Percentiles rank a stretch among this genome's conserved stretches.
Evolutionary conservation across 2,113 vertebrate genomes (phyloP).

Genomic region (Lonchura striata): DNA sequence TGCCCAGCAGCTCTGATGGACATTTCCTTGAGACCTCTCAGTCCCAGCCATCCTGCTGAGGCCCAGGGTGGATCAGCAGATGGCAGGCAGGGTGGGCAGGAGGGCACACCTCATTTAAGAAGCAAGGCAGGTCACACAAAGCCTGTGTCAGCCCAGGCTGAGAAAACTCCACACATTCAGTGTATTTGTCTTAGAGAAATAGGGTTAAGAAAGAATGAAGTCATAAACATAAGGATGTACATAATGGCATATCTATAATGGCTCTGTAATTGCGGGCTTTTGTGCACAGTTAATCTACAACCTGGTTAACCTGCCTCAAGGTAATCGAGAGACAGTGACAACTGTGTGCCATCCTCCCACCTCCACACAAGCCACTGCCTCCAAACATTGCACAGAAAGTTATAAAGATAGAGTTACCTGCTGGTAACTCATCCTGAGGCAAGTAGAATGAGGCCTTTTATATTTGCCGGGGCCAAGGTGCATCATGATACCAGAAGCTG

Average conservation of each 20-base stretch:
- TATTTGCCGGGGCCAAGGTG: neutral
- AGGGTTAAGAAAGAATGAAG: conserved; percentile 16
- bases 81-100: neutral
- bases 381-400: neutral
- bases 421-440: neutral
- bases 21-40: neutral
- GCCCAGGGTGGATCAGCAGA: neutral
- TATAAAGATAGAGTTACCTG: neutral
- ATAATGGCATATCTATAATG: neutral
- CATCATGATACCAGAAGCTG: neutral
- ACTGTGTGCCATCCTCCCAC: neutral
- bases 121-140: neutral
- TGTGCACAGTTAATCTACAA: conserved; percentile 27
- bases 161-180: neutral
- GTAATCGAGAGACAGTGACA: neutral
- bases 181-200: neutral
- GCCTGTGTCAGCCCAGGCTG: neutral
- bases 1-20: neutral
- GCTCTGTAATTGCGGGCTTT: neutral
- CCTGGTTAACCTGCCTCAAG: conserved; percentile 5
- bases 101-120: neutral
- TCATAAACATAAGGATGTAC: neutral
- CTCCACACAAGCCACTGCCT: neutral
- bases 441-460: neutral
- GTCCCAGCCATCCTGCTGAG: neutral